Percentiles rank a stretch among this genome's conserved stretches.
Evolutionary conservation across 2,888 invertebrate genomes (phyloP).

Genomic region (Drosophila fungiperda): DNA sequence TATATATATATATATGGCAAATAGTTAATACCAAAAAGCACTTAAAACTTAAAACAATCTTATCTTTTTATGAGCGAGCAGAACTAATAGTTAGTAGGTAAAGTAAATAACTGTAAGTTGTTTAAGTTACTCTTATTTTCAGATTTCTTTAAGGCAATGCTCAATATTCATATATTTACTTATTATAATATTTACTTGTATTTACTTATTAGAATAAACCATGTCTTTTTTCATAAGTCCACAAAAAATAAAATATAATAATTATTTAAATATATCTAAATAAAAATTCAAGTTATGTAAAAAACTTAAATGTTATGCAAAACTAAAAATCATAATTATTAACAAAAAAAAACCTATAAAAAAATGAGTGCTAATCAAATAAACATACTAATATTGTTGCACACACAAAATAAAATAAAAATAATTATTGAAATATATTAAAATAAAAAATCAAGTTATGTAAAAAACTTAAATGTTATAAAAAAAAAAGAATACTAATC

Average conservation of each 20-base stretch:
- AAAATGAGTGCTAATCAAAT: not conserved
- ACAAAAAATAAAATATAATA: not conserved
- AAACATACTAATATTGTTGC: not conserved
- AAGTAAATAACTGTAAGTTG: not conserved
- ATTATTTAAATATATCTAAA: too few relatives aligned
- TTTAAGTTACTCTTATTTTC: not conserved
- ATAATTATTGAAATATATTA: not conserved
- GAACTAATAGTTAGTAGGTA: slow-evolving; percentile 1
- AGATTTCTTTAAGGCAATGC: not conserved
- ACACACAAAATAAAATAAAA: not conserved
- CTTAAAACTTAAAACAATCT: slow-evolving; percentile 20
- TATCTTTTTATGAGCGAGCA: slow-evolving; percentile 10
- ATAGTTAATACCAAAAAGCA: slow-evolving; percentile 13
- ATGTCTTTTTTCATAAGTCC: not conserved
- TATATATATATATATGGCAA: slow-evolving; percentile 7
- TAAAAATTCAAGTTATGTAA: not conserved
- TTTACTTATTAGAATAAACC: not conserved
- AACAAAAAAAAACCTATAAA: not conserved
- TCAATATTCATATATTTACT: slow-evolving; percentile 1
- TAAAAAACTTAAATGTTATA: not conserved
- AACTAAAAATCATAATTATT: not conserved
- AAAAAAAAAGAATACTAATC: not conserved
- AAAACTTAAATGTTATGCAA: not conserved
- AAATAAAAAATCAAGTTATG: too few relatives aligned
- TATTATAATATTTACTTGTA: not conserved